These are phyloP conservation scores for Tridacna crocea DNA, from an alignment of 2,888 invertebrate genomes.

Conservation along the genomic window DNA sequence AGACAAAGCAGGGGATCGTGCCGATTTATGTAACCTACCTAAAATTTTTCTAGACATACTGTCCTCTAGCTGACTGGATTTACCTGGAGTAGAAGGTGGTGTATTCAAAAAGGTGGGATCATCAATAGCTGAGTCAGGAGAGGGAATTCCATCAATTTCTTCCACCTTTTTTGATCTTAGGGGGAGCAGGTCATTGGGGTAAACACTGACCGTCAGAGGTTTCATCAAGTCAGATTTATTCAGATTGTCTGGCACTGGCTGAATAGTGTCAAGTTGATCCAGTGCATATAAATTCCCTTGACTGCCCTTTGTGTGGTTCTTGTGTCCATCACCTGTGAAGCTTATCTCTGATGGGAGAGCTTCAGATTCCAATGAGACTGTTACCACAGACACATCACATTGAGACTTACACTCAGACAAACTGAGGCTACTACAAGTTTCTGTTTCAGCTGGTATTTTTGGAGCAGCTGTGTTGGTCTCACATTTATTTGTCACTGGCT, in stretches of 20 bases:
- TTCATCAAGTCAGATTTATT: constrained; percentile 11
- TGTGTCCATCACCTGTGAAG: constrained; percentile 33
- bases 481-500: too few relatives aligned
- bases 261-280: background rate
- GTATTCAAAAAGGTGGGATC: constrained; percentile 37
- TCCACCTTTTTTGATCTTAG: background rate
- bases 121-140: constrained; percentile 39
- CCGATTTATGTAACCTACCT: too few relatives aligned
- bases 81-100: background rate
- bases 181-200: background rate
- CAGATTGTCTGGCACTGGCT: background rate
- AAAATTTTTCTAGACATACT: too few relatives aligned
- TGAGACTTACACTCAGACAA: too few relatives aligned
- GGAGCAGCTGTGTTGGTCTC: too few relatives aligned
- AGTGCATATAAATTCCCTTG: too few relatives aligned
- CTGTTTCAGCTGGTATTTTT: too few relatives aligned
- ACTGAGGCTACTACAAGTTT: too few relatives aligned
- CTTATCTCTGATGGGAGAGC: constrained; percentile 44
- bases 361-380: constrained; percentile 69
- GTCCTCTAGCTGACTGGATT: background rate
- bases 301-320: background rate
- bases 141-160: constrained; percentile 45
- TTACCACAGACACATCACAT: constrained; percentile 65
- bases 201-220: constrained; percentile 44
- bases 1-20: too few relatives aligned